Conservation (phyloP, 2,113 vertebrate species). For the Taurulus bubalis region DNA sequence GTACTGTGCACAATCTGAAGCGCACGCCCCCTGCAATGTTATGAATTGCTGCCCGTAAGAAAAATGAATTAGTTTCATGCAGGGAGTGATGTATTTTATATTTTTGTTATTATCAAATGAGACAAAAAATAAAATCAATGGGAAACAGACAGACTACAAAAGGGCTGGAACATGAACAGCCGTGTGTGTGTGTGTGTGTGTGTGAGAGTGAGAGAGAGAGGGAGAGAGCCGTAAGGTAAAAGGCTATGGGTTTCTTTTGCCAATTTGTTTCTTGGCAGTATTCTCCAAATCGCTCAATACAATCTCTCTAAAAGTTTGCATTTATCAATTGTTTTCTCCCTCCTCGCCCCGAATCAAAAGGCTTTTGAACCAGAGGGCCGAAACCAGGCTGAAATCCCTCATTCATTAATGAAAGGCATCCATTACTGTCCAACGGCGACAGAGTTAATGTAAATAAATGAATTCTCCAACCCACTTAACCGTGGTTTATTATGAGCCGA, state of each 20-base stretch:
- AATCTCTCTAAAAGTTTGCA: slow-evolving; percentile 80
- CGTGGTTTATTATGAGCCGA: slow-evolving; percentile 80
- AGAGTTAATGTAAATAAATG: slow-evolving; percentile 84
- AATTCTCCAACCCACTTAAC: slow-evolving; percentile 83
- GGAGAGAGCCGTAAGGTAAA: slow-evolving; percentile 25
- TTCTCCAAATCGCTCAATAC: slow-evolving; percentile 65
- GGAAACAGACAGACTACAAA: slow-evolving; percentile 46
- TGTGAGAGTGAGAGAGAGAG: background rate
- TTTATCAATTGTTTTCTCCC: slow-evolving; percentile 70
- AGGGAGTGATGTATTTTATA: slow-evolving; percentile 48
- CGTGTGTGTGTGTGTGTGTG: slow-evolving; percentile 8
- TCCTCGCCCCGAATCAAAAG: background rate
- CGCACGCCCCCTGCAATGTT: background rate
- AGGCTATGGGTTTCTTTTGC: slow-evolving; percentile 48
- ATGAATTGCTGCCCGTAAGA: slow-evolving; percentile 44
- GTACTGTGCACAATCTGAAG: background rate
- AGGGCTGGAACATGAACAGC: slow-evolving; percentile 22
- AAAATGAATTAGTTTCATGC: slow-evolving; percentile 45
- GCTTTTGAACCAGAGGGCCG: slow-evolving; percentile 51
- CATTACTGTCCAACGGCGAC: slow-evolving; percentile 77
- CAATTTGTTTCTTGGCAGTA: slow-evolving; percentile 67
- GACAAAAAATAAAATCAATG: slow-evolving; percentile 45
- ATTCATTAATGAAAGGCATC: slow-evolving; percentile 82
- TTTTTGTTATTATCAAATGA: slow-evolving; percentile 47
- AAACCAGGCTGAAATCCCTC: slow-evolving; percentile 54